Conservation (phyloP, 2,888 invertebrate genomes). For the Rhimphoctona megacephalus region DNA sequence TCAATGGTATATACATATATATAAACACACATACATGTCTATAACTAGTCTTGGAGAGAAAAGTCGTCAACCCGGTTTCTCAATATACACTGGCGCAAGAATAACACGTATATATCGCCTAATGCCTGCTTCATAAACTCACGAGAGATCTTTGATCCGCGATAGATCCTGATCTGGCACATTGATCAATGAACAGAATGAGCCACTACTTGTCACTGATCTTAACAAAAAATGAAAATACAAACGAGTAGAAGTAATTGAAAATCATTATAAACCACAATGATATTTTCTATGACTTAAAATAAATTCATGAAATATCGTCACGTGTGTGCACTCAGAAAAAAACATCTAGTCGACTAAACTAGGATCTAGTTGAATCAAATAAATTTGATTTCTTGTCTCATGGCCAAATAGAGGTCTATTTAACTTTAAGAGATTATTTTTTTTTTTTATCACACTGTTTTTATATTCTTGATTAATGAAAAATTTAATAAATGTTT, state of each 20-base stretch:
- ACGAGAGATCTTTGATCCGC: slow-evolving; percentile 61
- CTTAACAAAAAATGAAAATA: slow-evolving; percentile 17
- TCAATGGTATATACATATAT: neutral
- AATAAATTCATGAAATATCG: neutral
- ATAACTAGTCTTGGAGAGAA: slow-evolving; percentile 56
- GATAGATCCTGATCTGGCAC: slow-evolving; percentile 65
- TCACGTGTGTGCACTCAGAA: no score
- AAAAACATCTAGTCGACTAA: no score
- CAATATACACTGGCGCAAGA: slow-evolving; percentile 59
- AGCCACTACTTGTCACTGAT: slow-evolving; percentile 3
- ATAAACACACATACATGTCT: slow-evolving; percentile 13
- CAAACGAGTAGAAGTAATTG: neutral
- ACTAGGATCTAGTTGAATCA: no score
- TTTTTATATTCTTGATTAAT: no score
- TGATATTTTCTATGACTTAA: neutral
- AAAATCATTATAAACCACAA: neutral
- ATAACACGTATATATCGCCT: slow-evolving; percentile 43
- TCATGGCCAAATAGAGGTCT: no score
- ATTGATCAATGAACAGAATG: slow-evolving; percentile 37
- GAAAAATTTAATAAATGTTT: no score
- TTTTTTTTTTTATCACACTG: no score
- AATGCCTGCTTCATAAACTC: slow-evolving; percentile 40
- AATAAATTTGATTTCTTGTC: no score
- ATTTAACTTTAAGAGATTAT: no score
- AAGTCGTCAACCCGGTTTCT: slow-evolving; percentile 70